Base-by-base conservation (phyloP, 2,888 invertebrate genomes). In the Eugnorisma glareosa region DNA sequence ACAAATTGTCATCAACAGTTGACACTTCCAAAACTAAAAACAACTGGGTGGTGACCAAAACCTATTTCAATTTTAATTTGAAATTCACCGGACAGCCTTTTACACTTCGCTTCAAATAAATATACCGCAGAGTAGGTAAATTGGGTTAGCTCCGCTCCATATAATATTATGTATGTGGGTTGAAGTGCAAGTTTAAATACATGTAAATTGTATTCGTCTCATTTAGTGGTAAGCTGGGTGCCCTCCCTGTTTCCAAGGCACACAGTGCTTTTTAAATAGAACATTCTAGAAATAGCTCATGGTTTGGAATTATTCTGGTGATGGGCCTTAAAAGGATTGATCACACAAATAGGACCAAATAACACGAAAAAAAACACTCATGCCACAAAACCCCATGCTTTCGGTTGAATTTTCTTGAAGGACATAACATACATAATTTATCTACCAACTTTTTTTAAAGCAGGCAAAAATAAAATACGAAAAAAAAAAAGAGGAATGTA, bases 171-270 rank as follows among this genome's bases (percentile, higher is more conserved):
- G 31, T 45, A 69, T 40, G 40, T 69, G 31, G 51, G 67, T 54
- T 51, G 15, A 13, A 45, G 35, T 69, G 79, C 40, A 82, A 54
- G 82, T 77, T 70, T 70, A 40, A 82, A 81, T 82, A 61, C 45
- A 77, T 82, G 77, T 54, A 67, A 82, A 81, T 80, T 57, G 10
- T 66, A 37, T 77, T 80, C 66, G 31, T 67, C 67, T 75, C 75
- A 57, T 48, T 64, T 48, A n/a, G 15, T 57, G n/a, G 15, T 11
- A 5, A 5, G 11, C 15, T 21, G 37, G 63, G 35, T 54, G n/a
- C n/a, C n/a, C n/a, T n/a, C 21, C 40, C 24, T 3, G 28, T 45
- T 66, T 35, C 59, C 24, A n/a, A 68, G 11, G 24, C 2, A n/a
- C 0, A 11, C n/a, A 18, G 4, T 28, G 15, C 8, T 31, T 48